These are phyloP conservation scores for Archips crataeganus DNA, from an alignment of 2,888 invertebrate species.

Conservation along the genomic window DNA sequence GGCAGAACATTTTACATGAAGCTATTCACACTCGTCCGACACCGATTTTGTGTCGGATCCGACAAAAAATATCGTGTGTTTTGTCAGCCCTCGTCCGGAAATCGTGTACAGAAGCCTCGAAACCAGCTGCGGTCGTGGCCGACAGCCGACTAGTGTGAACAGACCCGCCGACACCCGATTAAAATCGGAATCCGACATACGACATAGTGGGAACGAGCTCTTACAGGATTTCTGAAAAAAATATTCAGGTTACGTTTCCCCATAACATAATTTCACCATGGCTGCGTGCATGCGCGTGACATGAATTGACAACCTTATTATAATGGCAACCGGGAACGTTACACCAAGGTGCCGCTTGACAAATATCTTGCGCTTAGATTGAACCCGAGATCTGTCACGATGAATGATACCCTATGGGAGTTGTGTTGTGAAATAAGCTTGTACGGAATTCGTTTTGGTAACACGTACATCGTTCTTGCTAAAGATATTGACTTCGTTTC, in stretches of 20 bases:
- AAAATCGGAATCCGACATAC: too few relatives aligned
- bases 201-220: too few relatives aligned
- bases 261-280: constrained; percentile 2
- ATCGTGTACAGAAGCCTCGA: too few relatives aligned
- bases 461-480: background rate
- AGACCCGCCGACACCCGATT: too few relatives aligned
- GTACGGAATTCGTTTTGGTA: background rate
- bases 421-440: constrained; percentile 6
- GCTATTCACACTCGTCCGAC: too few relatives aligned
- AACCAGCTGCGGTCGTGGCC: too few relatives aligned
- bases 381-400: constrained; percentile 37
- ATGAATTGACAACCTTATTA: constrained; percentile 39
- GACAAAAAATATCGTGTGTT: too few relatives aligned
- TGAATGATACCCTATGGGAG: constrained; percentile 34
- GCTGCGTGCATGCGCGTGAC: constrained; percentile 20
- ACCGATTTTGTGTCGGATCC: too few relatives aligned
- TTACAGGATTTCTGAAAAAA: background rate
- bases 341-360: constrained; percentile 35
- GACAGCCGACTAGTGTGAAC: too few relatives aligned
- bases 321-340: constrained; percentile 15
- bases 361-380: constrained; percentile 37
- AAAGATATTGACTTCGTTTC: background rate
- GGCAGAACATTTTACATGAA: too few relatives aligned
- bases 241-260: background rate
- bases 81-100: too few relatives aligned